Base-by-base conservation (phyloP, 2,888 invertebrate genomes). In the Tenthredo distinguenda region DNA sequence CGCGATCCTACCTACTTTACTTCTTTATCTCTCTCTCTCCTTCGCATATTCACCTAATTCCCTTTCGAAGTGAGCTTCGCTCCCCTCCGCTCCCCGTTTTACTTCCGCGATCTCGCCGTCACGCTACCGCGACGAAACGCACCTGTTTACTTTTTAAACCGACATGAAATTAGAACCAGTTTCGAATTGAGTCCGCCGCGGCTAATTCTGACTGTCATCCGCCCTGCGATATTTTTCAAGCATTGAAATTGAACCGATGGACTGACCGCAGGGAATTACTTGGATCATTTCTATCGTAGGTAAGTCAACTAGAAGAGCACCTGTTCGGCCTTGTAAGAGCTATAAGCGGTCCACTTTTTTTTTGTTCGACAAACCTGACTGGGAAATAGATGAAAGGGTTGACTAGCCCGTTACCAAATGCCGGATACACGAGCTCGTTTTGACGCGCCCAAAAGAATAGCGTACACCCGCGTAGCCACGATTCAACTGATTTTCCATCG, bases 1-100 rank as follows among this genome's bases (percentile, higher is more conserved):
- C 18, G n/a, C 43, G 65, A 31, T 79, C 31, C 34, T 31, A 21
- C 18, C 55, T 37, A n/a, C 81, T 81, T 81, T 62, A 40, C 62
- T 31, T 37, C 62, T 18, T 40, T 62, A 50, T 81, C 21, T 47
- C 31, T 47, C 26, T 55, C 58, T 81, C 21, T 50, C 62, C 62
- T 62, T 62, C 26, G 26, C 37, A 50, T 55, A 68, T 77, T 74
- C 21, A 37, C n/a, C 40, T 21, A n/a, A 43, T 40, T 31, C n/a
- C 12, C 40, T 43, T 43, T 21, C 43, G n/a, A 71, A 71, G 7
- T 37, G 71, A 71, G 12, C 71, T 7, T 9, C 9, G 18, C 71
- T 7, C n/a, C 71, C 15, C 37, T 34, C 71, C 71, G 34, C 18
- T 71, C 71, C 71, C 34, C 21, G 18, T 34, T 71, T 18, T 37